Percentiles rank a stretch among this genome's conserved stretches.
Evolutionary conservation across 35 echinoderm and acorn worm species (phyloP).

Genomic region (Anneissia japonica): DNA sequence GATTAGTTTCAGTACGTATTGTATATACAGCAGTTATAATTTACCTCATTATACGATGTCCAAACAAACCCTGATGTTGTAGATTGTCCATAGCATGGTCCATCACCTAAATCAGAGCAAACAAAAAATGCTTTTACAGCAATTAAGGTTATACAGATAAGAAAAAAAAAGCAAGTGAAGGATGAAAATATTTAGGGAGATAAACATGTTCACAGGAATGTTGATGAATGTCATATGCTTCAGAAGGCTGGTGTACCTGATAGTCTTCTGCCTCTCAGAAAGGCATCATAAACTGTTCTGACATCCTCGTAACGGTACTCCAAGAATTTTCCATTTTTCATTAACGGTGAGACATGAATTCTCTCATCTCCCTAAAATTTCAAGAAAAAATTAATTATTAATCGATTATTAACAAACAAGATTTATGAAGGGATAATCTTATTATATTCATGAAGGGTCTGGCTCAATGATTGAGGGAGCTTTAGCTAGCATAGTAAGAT

Average conservation of each 20-base stretch:
- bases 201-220: neutral
- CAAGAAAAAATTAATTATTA: too few relatives aligned
- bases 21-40: too few relatives aligned
- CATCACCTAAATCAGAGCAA: slow-evolving; percentile 24
- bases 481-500: too few relatives aligned
- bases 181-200: too few relatives aligned
- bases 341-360: slow-evolving; percentile 60
- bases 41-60: slow-evolving; percentile 44
- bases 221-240: neutral
- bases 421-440: too few relatives aligned
- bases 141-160: too few relatives aligned
- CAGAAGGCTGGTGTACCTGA: slow-evolving; percentile 31
- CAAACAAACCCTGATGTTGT: slow-evolving; percentile 29
- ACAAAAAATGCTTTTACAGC: neutral
- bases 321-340: slow-evolving; percentile 57
- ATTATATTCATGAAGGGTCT: too few relatives aligned
- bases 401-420: too few relatives aligned
- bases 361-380: slow-evolving; percentile 50
- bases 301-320: slow-evolving; percentile 62
- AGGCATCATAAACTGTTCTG: slow-evolving; percentile 60
- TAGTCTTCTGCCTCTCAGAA: slow-evolving; percentile 43
- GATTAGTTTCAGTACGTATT: too few relatives aligned
- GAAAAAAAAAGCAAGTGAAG: too few relatives aligned
- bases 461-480: too few relatives aligned
- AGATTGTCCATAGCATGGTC: slow-evolving; percentile 35